Evolutionary conservation across 2,888 invertebrate genomes (phyloP).

Genomic region (Aelia acuminata): DNA sequence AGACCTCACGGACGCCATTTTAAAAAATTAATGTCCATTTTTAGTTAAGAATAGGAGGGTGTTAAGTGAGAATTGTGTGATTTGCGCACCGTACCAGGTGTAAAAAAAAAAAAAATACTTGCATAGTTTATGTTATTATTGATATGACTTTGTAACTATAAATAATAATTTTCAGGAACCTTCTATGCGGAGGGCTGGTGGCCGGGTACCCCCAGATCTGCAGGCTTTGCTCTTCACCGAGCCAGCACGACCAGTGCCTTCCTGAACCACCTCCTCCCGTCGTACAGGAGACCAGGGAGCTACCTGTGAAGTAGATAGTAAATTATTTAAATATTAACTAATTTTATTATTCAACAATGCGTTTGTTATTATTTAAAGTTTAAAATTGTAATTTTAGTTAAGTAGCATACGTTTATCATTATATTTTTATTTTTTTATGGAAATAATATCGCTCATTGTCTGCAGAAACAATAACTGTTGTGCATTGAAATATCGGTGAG

Average conservation of each 20-base stretch:
- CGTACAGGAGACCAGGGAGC: not conserved
- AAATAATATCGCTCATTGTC: no score
- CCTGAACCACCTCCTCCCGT: slow-evolving; percentile 38
- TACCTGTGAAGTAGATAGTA: slow-evolving; percentile 34
- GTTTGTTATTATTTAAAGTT: slow-evolving; percentile 33
- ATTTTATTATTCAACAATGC: not conserved
- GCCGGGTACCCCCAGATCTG: slow-evolving; percentile 55
- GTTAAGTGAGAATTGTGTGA: no score
- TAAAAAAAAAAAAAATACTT: no score
- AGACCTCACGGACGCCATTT: no score
- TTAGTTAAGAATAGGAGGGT: no score
- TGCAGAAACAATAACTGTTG: no score
- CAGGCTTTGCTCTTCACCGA: slow-evolving; percentile 40
- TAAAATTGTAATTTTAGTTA: not conserved
- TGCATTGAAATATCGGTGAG: no score
- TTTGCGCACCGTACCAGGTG: no score
- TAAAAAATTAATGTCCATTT: no score
- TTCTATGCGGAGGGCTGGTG: slow-evolving; percentile 13
- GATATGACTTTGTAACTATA: no score
- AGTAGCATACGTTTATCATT: not conserved
- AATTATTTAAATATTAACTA: not conserved
- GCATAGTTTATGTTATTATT: no score
- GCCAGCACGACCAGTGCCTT: slow-evolving; percentile 26
- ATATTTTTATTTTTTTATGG: not conserved
- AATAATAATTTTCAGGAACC: not conserved